Conservation (phyloP, 2,888 invertebrate species). For the Phaonia tiefii region DNA sequence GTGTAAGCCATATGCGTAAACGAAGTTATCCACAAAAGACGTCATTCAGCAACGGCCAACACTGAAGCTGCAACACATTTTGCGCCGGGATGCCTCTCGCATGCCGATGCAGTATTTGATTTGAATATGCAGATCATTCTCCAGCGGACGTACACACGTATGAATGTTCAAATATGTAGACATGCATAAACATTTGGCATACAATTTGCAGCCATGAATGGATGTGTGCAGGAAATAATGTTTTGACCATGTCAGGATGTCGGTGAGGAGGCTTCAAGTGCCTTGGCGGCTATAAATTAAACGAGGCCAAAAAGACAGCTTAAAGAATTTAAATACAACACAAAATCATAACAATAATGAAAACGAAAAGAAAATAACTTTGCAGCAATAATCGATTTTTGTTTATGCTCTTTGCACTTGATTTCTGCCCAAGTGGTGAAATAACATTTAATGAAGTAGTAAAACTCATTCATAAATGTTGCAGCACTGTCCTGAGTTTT, state of each 20-base stretch:
- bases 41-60: conserved; percentile 50
- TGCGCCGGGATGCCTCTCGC: conserved; percentile 44
- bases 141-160: conserved; percentile 23
- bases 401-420: conserved; percentile 76
- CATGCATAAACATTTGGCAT: conserved; percentile 44
- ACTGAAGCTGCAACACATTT: conserved; percentile 14
- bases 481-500: not conserved
- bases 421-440: conserved; percentile 37
- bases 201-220: conserved; percentile 54
- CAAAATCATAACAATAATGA: conserved; percentile 67
- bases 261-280: conserved; percentile 62
- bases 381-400: conserved; percentile 80
- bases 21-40: conserved; percentile 52
- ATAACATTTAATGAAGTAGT: conserved; percentile 80
- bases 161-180: not conserved
- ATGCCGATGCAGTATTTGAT: conserved; percentile 69
- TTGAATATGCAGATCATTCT: conserved; percentile 71
- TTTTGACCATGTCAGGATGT: conserved; percentile 52
- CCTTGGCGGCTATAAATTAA: conserved; percentile 76
- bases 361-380: conserved; percentile 74
- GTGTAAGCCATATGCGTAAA: conserved; percentile 35
- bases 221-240: conserved; percentile 37
- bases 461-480: conserved; percentile 80
- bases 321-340: conserved; percentile 74
- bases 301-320: conserved; percentile 72